Percentiles rank a stretch among this genome's conserved stretches.
Evolutionary conservation across 2,113 vertebrate genomes (phyloP).

Genomic region (mouse (Mus musculus)): DNA sequence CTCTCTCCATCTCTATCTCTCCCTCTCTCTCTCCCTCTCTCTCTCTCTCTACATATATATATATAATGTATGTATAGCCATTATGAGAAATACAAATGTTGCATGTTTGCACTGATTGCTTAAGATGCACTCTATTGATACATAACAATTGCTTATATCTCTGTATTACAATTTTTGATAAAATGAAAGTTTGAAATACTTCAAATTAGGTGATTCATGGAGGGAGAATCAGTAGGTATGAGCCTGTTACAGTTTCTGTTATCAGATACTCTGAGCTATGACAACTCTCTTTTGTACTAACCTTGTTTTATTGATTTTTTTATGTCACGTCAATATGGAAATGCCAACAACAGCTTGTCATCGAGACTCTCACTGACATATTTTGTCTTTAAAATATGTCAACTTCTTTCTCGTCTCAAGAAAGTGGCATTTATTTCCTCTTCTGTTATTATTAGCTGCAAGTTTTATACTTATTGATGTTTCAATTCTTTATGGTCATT

Average conservation of each 20-base stretch:
- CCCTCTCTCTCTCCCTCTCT: no score
- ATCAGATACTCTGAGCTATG: not conserved
- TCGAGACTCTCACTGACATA: not conserved
- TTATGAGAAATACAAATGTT: not conserved
- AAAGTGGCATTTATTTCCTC: conserved; percentile 24
- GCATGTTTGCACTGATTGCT: not conserved
- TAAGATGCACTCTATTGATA: not conserved
- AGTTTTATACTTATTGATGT: not conserved
- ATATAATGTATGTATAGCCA: not conserved
- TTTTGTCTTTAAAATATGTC: conserved; percentile 52
- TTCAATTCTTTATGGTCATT: not conserved
- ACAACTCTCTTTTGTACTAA: not conserved
- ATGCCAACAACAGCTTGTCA: not conserved
- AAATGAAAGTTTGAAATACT: not conserved
- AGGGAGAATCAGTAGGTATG: no score
- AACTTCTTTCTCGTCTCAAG: not conserved
- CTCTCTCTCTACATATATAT: not conserved
- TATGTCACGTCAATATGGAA: not conserved
- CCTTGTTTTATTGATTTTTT: conserved; percentile 22
- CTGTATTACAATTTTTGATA: not conserved
- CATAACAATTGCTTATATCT: not conserved
- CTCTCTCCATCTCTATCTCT: no score
- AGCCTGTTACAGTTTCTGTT: not conserved
- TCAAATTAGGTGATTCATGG: not conserved
- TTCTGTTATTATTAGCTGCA: conserved; percentile 37